Conservation (phyloP, 2,888 invertebrate genomes). For the Belgica antarctica region DNA sequence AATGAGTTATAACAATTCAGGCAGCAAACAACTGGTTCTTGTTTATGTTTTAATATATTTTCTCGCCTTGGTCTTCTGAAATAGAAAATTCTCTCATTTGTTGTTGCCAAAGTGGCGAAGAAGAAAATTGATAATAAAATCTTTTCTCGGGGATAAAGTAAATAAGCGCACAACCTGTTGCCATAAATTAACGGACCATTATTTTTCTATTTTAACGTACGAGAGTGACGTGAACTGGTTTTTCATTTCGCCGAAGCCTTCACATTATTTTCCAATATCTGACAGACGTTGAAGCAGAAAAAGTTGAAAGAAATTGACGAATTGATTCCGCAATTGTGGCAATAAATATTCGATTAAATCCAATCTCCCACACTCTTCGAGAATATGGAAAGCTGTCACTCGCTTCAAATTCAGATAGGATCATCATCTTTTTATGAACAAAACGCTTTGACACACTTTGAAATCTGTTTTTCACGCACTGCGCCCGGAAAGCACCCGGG, state of each 20-base stretch:
- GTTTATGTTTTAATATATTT: slow-evolving; percentile 34
- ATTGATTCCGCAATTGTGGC: slow-evolving; percentile 8
- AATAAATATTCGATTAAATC: slow-evolving; percentile 36
- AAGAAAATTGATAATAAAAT: slow-evolving; percentile 35
- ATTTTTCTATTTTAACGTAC: slow-evolving; percentile 12
- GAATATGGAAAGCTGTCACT: slow-evolving; percentile 2
- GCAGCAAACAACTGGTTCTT: slow-evolving; percentile 27
- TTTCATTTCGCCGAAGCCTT: no score
- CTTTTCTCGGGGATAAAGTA: not conserved
- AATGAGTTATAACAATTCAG: slow-evolving; percentile 5
- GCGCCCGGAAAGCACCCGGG: not conserved
- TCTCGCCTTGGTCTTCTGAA: not conserved
- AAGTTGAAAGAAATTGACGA: not conserved
- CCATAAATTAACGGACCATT: slow-evolving; percentile 39
- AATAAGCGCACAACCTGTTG: slow-evolving; percentile 41
- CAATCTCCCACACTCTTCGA: not conserved
- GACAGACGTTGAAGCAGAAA: not conserved
- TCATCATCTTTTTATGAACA: slow-evolving; percentile 27
- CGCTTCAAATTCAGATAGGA: slow-evolving; percentile 32
- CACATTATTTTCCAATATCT: not conserved
- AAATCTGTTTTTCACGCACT: slow-evolving; percentile 21
- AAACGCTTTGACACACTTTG: slow-evolving; percentile 28
- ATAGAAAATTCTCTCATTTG: not conserved
- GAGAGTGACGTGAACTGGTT: not conserved
- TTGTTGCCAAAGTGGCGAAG: not conserved